Evolutionary conservation across 2,113 vertebrate species (phyloP).

Genomic region (Panthera uncia): DNA sequence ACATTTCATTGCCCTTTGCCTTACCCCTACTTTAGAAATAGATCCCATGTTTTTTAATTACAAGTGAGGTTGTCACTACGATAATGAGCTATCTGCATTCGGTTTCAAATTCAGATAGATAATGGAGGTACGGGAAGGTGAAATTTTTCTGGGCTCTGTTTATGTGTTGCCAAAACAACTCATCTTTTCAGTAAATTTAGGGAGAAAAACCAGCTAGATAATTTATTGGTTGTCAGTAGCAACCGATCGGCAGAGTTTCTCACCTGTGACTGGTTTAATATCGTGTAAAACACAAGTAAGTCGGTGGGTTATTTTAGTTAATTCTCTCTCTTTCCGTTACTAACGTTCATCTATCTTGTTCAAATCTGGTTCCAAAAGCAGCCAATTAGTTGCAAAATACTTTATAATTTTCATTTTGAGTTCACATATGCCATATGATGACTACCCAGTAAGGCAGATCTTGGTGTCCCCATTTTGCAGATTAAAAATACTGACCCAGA

Average conservation of each 20-base stretch:
- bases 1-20: not conserved
- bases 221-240: slow-evolving; percentile 60
- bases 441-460: not conserved
- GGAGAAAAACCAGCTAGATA: slow-evolving; percentile 2
- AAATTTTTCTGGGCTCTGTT: slow-evolving; percentile 51
- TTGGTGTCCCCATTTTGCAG: not conserved
- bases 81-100: slow-evolving; percentile 64
- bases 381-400: not conserved
- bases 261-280: slow-evolving; percentile 31
- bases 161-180: slow-evolving; percentile 60
- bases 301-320: not conserved
- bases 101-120: slow-evolving; percentile 64
- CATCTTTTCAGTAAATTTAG: slow-evolving; percentile 44
- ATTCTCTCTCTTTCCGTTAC: not conserved
- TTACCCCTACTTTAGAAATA: slow-evolving; percentile 37
- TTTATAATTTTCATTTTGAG: not conserved
- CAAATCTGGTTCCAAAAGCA: not conserved
- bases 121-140: slow-evolving; percentile 67
- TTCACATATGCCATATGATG: not conserved
- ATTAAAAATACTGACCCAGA: not conserved
- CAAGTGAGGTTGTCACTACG: slow-evolving; percentile 38
- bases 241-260: not conserved
- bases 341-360: not conserved
- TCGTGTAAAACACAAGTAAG: not conserved
- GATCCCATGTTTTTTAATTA: slow-evolving; percentile 71